Base-by-base conservation (phyloP, 2,888 invertebrate genomes). In the Hyposoter didymator region DNA sequence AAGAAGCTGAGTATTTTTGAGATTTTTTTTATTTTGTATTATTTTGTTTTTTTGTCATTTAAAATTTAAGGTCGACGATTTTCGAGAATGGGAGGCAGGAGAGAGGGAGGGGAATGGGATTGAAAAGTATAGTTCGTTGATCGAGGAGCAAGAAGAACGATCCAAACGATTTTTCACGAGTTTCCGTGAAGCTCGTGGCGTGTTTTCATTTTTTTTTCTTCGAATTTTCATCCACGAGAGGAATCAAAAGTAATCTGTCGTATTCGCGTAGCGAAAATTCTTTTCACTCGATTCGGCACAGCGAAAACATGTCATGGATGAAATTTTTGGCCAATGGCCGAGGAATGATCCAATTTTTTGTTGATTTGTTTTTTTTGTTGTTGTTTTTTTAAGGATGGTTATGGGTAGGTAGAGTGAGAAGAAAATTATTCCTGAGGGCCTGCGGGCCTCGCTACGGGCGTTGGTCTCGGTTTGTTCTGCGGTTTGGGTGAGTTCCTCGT, bases 401-500 rank as follows among this genome's bases (percentile, higher is more conserved):
- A 69, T 45, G 93, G 91, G 66, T 91, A 75, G 76, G 84, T 86
- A 70, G 72, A 70, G 69, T 79, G 73, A 85, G 85, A 86, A 86
- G 82, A 85, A 87, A 86, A 89, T 92, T 93, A 93, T 92, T 93
- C 93, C 91, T 91, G 95, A 93, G 91, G 94, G 93, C 90, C 94
- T 89, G 90, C 86, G 88, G 92, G 93, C 92, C 93, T 93, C 88
- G 93, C 90, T 87, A 89, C 89, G 62, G 90, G 89, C 82, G 88
- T 87, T 85, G 93, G 94, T 93, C 94, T 91, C 73, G 94, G 94
- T 92, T 95, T 95, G 94, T 93, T 94, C 93, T 95, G 96, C 91
- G 95, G 95, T 92, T 95, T 95, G 93, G 95, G 95, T 90, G 95
- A 93, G 94, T 95, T 95, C 93, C 94, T 94, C 90, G 94, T 90